Evolutionary conservation across 1,140 invertebrate species (phyloP).

Genomic region (Phymastichus coffea): DNA sequence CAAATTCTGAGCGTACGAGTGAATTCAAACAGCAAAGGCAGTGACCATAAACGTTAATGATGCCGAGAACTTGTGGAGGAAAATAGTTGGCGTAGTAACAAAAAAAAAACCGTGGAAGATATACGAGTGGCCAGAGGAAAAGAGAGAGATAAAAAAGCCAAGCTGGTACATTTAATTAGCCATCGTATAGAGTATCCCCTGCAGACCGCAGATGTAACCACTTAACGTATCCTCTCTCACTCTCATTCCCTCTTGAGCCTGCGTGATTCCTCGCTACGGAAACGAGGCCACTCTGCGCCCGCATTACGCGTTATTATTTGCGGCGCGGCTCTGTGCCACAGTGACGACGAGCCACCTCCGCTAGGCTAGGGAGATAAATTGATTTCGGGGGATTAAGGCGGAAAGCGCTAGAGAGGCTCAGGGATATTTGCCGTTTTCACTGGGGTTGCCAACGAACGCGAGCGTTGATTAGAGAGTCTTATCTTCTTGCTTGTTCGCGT

Average conservation of each 20-base stretch:
- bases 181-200: neutral
- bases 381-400: no score
- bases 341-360: no score
- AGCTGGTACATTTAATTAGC: slow-evolving; percentile 8
- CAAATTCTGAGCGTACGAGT: neutral
- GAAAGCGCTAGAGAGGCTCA: no score
- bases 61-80: neutral
- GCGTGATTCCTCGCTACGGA: no score
- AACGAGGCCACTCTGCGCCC: no score
- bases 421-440: no score
- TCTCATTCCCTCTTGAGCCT: neutral
- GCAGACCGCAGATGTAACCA: neutral
- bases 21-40: neutral
- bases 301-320: no score
- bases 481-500: neutral
- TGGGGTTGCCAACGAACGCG: no score
- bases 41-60: slow-evolving; percentile 4
- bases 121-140: neutral
- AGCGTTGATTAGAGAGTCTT: neutral
- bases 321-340: no score
- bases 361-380: no score
- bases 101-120: neutral
- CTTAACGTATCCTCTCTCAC: neutral
- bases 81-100: neutral
- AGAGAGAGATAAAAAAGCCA: no score